Base-by-base conservation (phyloP, 2,888 invertebrate species). In the Drosophila sordidapex region DNA sequence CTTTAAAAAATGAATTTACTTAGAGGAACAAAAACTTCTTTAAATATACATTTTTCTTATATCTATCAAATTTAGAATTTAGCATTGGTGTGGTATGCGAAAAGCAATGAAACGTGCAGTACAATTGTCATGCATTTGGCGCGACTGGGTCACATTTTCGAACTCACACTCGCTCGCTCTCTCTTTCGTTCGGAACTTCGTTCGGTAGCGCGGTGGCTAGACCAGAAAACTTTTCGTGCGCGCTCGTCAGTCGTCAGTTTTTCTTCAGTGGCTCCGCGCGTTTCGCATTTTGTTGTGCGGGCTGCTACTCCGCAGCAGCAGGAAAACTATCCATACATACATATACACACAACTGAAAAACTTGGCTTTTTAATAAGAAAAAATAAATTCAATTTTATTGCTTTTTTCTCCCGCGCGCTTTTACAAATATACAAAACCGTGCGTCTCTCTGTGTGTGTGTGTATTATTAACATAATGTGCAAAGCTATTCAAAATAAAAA, bases 241-340 rank as follows among this genome's bases (percentile, higher is more conserved):
- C 74, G 80, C 70, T 70, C 72, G 82, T 84, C 89, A 87, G 90
- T 87, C 89, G 83, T 90, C 89, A 85, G 87, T 82, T 85, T 89
- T 89, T 85, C 84, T 89, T 85, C 85, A 87, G 87, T 86, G 82
- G 91, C 91, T 90, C 89, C 91, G 91, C 90, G 90, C 86, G 90
- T 91, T 82, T 83, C 87, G 79, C 78, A 87, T 90, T 90, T 82
- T 83, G 88, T 81, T 83, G 87, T 81, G 83, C 82, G 89, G 84
- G 90, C 81, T 82, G 89, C 86, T 82, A 85, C 86, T 86, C 89
- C 90, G 85, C 89, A 74, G 82, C 90, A 89, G 89, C 87, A 87
- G 84, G 72, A 86, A 86, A 79, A 79, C 74, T 82, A 80, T 72
- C 79, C 58, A 83, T 74, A 82, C 75, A 82, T 69, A 40, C n/a